Percentiles rank a stretch among this genome's conserved stretches.
phyloP scores from a whole-genome alignment of 2,113 vertebrate genomes.

The Donacobius atricapilla region DNA sequence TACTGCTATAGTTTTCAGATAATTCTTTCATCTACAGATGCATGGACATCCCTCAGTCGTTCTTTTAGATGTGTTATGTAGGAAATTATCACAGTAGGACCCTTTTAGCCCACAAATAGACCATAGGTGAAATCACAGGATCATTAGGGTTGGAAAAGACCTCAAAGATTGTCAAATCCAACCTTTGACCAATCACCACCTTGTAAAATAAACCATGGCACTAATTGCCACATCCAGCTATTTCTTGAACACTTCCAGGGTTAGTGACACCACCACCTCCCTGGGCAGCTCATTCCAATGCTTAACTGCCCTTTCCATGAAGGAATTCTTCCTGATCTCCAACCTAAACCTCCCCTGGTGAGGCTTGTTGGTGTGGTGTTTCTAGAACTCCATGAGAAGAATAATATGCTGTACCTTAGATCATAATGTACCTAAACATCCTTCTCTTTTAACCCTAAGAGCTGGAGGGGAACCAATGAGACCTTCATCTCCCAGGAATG shows the following conservation, averaged over 20 bases:
- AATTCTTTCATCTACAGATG: neutral
- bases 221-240: neutral
- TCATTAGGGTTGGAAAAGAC: neutral
- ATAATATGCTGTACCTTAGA: neutral
- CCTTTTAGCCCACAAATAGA: neutral
- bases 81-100: neutral
- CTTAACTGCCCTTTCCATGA: neutral
- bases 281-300: neutral
- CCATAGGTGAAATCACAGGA: neutral
- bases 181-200: neutral
- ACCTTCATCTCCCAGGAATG: neutral
- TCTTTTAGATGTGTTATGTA: neutral
- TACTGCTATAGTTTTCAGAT: neutral
- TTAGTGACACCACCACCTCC: neutral
- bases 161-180: neutral
- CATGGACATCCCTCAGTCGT: accelerated
- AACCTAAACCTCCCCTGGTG: neutral
- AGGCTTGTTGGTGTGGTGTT: neutral
- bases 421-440: neutral
- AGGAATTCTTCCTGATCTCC: neutral
- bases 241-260: neutral
- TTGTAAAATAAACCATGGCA: neutral
- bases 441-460: neutral
- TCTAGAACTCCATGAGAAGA: neutral
- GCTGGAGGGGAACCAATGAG: neutral